Evolutionary conservation across 2,888 invertebrate species (phyloP).

Genomic region (Mimachlamys varia): DNA sequence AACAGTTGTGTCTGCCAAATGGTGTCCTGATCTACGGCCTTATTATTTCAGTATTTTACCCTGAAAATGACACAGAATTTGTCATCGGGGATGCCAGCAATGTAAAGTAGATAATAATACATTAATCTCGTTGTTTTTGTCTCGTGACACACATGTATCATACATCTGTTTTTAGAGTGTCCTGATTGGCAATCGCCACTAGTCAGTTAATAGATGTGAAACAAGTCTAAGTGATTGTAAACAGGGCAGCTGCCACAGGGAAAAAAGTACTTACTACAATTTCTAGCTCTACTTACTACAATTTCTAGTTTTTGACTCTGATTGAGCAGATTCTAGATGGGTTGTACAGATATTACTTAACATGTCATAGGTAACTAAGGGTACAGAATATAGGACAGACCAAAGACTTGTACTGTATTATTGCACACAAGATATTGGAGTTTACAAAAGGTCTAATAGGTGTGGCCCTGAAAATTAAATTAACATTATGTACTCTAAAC

Average conservation of each 20-base stretch:
- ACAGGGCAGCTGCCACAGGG: background rate
- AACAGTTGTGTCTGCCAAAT: background rate
- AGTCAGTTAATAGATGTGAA: background rate
- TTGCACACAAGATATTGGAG: no score
- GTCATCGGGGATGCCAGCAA: constrained; percentile 22
- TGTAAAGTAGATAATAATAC: background rate
- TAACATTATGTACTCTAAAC: no score
- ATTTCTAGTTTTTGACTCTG: background rate
- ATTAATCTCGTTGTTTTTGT: background rate
- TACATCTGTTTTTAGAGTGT: background rate
- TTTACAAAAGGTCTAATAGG: no score
- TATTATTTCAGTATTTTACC: background rate
- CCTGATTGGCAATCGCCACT: background rate
- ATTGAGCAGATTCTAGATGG: background rate
- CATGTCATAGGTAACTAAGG: background rate
- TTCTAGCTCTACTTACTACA: background rate
- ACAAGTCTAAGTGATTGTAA: background rate
- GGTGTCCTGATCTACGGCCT: background rate
- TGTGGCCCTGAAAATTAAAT: no score
- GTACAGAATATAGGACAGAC: no score
- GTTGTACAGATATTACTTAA: background rate
- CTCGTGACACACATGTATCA: background rate
- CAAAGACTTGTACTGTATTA: no score
- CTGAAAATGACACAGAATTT: constrained; percentile 16
- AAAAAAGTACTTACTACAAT: background rate